These are phyloP conservation scores for Chouioia cunea DNA, from an alignment of 2,888 invertebrate species.

Conservation along the genomic window DNA sequence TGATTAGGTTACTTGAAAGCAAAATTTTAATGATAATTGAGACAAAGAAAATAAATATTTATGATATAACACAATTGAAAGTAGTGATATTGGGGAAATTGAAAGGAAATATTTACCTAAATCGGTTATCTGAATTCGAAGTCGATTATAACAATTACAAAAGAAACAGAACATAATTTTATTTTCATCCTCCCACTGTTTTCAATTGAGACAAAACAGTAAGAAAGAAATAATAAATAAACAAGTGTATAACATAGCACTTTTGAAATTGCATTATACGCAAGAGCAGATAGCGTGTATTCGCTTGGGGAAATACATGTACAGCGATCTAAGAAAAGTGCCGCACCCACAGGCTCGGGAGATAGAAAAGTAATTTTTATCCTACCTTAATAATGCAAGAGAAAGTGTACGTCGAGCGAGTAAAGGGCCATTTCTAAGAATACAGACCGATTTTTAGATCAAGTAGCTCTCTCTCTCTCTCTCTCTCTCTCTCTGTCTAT, in stretches of 20 bases:
- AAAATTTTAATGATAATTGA: too few relatives aligned
- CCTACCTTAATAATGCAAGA: slow-evolving; percentile 48
- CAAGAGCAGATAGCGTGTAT: neutral
- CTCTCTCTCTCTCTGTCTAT: neutral
- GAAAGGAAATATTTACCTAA: too few relatives aligned
- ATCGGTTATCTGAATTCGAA: too few relatives aligned
- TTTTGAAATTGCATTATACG: slow-evolving; percentile 32
- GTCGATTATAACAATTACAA: too few relatives aligned
- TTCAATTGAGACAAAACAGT: neutral
- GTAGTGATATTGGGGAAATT: too few relatives aligned
- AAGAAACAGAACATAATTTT: too few relatives aligned
- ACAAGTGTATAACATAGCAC: slow-evolving; percentile 5
- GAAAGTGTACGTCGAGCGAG: slow-evolving; percentile 32
- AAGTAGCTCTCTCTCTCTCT: neutral
- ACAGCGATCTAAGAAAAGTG: slow-evolving; percentile 17
- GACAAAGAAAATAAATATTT: too few relatives aligned
- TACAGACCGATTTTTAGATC: slow-evolving; percentile 12
- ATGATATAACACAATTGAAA: too few relatives aligned
- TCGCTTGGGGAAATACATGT: slow-evolving; percentile 14
- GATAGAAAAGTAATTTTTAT: slow-evolving; percentile 47
- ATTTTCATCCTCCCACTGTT: too few relatives aligned
- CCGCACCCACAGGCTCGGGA: neutral
- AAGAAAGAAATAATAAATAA: slow-evolving; percentile 11
- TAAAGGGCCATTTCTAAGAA: slow-evolving; percentile 20
- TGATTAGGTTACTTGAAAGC: too few relatives aligned